These are phyloP conservation scores for Cyclophora punctaria DNA, from an alignment of 2,888 invertebrate genomes.

Conservation along the genomic window DNA sequence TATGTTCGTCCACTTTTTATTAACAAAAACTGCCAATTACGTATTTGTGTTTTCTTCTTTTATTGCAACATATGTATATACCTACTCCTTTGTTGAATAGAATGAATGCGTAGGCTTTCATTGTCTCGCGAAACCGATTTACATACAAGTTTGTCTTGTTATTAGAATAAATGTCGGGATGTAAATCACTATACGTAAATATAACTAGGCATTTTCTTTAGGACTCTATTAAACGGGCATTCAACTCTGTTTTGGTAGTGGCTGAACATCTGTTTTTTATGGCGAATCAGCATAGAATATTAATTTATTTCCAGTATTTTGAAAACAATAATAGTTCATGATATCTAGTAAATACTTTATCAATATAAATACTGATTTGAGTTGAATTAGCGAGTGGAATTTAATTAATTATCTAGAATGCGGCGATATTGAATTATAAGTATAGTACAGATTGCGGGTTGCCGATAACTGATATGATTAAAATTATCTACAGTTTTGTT, in stretches of 20 bases:
- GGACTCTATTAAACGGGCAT: constrained; percentile 40
- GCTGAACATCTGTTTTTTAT: constrained; percentile 1
- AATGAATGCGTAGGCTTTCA: constrained; percentile 13
- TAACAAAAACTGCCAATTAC: constrained; percentile 8
- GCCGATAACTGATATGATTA: too few relatives aligned
- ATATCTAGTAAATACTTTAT: too few relatives aligned
- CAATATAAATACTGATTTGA: too few relatives aligned
- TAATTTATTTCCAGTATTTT: too few relatives aligned
- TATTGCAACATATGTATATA: neutral
- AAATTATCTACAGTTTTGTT: too few relatives aligned
- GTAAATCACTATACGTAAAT: constrained; percentile 28
- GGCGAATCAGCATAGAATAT: too few relatives aligned
- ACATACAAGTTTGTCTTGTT: constrained; percentile 15
- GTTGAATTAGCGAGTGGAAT: too few relatives aligned
- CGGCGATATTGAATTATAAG: too few relatives aligned
- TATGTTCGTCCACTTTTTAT: constrained; percentile 29
- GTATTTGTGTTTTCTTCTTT: neutral
- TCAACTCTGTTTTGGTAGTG: constrained; percentile 32
- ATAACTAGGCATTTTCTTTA: constrained; percentile 26
- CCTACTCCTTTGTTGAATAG: constrained; percentile 3
- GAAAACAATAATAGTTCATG: too few relatives aligned
- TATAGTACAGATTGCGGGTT: too few relatives aligned
- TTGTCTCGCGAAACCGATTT: constrained; percentile 12
- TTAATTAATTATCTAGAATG: too few relatives aligned
- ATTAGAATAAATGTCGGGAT: constrained; percentile 23